These are phyloP conservation scores for human (Homo sapiens) DNA, from an alignment of 2,113 vertebrate genomes.

Conservation along the genomic window DNA sequence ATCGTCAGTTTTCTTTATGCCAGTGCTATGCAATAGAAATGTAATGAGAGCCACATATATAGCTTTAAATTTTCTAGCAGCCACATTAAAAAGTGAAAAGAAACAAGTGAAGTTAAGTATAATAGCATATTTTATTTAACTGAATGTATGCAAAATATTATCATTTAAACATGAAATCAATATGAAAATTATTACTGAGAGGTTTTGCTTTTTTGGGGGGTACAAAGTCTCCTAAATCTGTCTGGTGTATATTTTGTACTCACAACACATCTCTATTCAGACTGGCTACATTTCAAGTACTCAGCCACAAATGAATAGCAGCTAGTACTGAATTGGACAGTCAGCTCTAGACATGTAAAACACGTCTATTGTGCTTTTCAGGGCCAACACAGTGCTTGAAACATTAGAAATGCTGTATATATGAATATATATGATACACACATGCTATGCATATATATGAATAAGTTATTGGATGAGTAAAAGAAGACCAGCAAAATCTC, in stretches of 20 bases:
- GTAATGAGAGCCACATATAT: neutral
- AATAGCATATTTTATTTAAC: neutral
- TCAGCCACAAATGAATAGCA: neutral
- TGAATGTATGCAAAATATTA: neutral
- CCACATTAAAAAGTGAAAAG: neutral
- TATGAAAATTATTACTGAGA: neutral
- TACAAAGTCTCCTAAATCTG: neutral
- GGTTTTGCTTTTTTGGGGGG: neutral
- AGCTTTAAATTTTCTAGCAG: slow-evolving; percentile 1
- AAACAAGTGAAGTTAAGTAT: neutral
- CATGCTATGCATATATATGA: neutral
- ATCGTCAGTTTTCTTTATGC: neutral
- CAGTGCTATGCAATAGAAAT: neutral
- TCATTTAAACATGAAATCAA: neutral
- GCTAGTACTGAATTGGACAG: neutral
- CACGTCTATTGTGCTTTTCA: neutral
- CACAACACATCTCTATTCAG: neutral
- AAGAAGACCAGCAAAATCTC: neutral
- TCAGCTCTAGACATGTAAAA: neutral
- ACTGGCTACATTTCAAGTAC: neutral
- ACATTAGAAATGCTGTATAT: neutral
- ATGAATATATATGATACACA: neutral
- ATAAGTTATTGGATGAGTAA: neutral
- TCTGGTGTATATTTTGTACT: neutral
- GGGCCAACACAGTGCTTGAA: neutral